Percentiles rank a stretch among this genome's conserved stretches.
Evolutionary conservation across 2,888 invertebrate species (phyloP).

Genomic region (Callosobruchus maculatus): DNA sequence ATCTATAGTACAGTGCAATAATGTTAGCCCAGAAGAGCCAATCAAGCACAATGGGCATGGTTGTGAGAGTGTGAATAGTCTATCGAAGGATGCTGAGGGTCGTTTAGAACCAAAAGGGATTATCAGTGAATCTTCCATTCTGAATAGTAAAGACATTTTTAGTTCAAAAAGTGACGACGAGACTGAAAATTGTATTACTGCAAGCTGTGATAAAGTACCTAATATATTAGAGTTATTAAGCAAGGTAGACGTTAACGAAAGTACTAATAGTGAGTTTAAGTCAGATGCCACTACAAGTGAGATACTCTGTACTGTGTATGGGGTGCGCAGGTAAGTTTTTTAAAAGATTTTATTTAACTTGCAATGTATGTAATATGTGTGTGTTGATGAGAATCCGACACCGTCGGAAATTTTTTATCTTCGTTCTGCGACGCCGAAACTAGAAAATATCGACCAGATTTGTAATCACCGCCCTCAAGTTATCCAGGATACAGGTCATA

Average conservation of each 20-base stretch:
- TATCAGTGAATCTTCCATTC: background rate
- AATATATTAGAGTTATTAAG: conserved; percentile 7
- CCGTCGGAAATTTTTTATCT: no score
- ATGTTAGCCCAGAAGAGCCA: background rate
- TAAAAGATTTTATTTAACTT: no score
- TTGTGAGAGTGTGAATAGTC: background rate
- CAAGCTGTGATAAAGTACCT: conserved; percentile 14
- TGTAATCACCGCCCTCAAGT: no score
- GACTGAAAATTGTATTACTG: conserved; percentile 14
- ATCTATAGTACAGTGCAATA: background rate
- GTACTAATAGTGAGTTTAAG: conserved; percentile 7
- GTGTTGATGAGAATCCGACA: no score
- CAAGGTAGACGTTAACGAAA: conserved; percentile 5
- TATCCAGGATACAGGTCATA: no score
- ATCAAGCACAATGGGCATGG: background rate
- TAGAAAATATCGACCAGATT: no score
- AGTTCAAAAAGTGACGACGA: conserved; percentile 12
- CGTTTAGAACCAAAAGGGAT: background rate
- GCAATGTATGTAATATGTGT: no score
- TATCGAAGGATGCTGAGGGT: background rate
- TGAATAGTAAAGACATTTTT: conserved; percentile 5
- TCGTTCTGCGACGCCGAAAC: no score
- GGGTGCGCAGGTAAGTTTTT: conserved; percentile 7
- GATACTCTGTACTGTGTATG: conserved; percentile 15
- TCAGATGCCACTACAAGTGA: conserved; percentile 9